A percentile compares a stretch with the other conserved stretches of the same genome.
These are phyloP conservation scores for Syndactyla subalaris DNA, from an alignment of 2,797 vertebrate genomes.

Conservation along the genomic window DNA sequence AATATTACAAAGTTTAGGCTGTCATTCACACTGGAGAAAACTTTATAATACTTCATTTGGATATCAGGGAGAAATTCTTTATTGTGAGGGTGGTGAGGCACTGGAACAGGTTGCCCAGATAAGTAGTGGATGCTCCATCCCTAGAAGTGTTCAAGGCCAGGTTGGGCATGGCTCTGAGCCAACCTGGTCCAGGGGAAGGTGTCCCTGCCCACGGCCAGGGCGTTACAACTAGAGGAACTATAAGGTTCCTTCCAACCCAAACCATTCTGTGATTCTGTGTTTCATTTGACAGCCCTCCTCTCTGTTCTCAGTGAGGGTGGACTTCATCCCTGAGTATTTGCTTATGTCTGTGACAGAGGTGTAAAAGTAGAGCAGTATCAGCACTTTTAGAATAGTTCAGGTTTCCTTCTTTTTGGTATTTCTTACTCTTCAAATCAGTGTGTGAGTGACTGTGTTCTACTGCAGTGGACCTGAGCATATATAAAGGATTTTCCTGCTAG, in stretches of 20 bases:
- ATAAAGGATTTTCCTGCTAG: not conserved
- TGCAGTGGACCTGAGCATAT: not conserved
- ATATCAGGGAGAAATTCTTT: not conserved
- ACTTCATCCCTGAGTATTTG: not conserved
- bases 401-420: not conserved
- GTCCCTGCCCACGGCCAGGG: not conserved
- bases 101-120: not conserved
- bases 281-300: not conserved
- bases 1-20: not conserved
- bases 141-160: not conserved
- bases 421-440: not conserved
- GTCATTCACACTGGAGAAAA: not conserved
- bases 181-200: not conserved
- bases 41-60: not conserved
- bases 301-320: not conserved
- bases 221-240: not conserved
- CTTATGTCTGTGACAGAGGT: not conserved
- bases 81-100: not conserved
- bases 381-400: not conserved
- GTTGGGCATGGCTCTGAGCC: not conserved
- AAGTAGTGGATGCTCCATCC: not conserved
- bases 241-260: not conserved
- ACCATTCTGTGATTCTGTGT: not conserved
- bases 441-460: not conserved
- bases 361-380: not conserved